phyloP scores from a whole-genome alignment of 2,888 invertebrate species.

The Myathropa florea region DNA sequence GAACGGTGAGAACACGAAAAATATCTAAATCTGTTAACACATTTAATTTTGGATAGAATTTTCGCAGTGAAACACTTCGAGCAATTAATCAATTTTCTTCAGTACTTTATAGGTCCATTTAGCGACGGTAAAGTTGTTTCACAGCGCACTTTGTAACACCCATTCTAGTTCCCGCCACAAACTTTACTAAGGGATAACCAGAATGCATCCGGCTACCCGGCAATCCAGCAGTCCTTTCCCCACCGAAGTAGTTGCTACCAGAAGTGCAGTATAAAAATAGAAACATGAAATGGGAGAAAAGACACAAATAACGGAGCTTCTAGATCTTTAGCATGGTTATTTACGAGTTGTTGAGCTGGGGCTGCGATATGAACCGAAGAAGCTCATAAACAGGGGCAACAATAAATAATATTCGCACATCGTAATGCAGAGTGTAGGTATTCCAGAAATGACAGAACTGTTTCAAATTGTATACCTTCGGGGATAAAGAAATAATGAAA shows the following conservation, averaged over 20 bases:
- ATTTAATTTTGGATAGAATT: slow-evolving; percentile 25
- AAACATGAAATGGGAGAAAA: slow-evolving; percentile 12
- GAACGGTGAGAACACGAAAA: slow-evolving; percentile 2
- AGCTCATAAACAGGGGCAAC: slow-evolving; percentile 48
- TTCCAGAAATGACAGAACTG: slow-evolving; percentile 66
- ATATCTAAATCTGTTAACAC: slow-evolving; percentile 62
- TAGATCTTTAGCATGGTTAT: slow-evolving; percentile 67
- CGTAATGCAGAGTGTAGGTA: slow-evolving; percentile 51
- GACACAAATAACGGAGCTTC: slow-evolving; percentile 66
- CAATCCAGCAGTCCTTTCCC: neutral
- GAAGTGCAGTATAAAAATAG: slow-evolving; percentile 51
- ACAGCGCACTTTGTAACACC: slow-evolving; percentile 34
- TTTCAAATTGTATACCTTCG: slow-evolving; percentile 47
- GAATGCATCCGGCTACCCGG: slow-evolving; percentile 37
- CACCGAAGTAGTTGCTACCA: slow-evolving; percentile 11
- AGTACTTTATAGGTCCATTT: slow-evolving; percentile 41
- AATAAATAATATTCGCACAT: slow-evolving; percentile 70
- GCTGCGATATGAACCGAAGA: slow-evolving; percentile 36
- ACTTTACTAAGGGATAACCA: slow-evolving; percentile 54
- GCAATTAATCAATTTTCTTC: slow-evolving; percentile 62
- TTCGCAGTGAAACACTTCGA: slow-evolving; percentile 4
- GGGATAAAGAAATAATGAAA: neutral
- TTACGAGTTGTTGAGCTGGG: slow-evolving; percentile 68
- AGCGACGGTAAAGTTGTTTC: slow-evolving; percentile 66
- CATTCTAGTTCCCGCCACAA: slow-evolving; percentile 65